Evolutionary conservation across 2,888 invertebrate species (phyloP), one percentile per base, ranked within the genome.

Genomic region (Megamerina dolium): DNA sequence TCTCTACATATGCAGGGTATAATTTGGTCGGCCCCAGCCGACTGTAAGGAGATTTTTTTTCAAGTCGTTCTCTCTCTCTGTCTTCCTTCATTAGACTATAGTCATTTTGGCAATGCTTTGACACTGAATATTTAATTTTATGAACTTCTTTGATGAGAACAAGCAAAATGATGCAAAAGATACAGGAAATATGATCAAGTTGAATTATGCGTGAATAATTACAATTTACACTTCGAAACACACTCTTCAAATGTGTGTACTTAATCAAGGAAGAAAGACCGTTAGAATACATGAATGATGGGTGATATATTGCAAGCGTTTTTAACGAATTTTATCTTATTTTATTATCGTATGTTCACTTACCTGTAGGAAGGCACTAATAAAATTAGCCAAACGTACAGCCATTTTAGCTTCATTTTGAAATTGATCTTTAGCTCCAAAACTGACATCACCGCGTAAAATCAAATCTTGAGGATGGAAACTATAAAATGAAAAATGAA

Each of bases 341-440:
- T 27, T 21, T 21, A 4, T 20, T 35, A 13, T 18, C 6, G 10
- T 35, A 35, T n/a, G 12, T 26, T 38, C 31, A 44, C 46, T 64
- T 62, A 83, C 83, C 78, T 96, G 95, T 54, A 94, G 73, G 70
- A 94, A 97, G 30, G 90, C 88, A 64, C 93, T 93, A 53, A 96
- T 86, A 68, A 97, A 97, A 70, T 97, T 95, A 1, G 96, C 89
- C 39, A 96, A 74, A 36, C 96, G 80, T n/a, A 94, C 78, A 3
- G 96, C 97, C 85, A 93, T 93, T 69, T 92, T 87, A 1, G 95
- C 96, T 74, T 97, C 93, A 62, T 93, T 93, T 63, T 88, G 85
- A 61, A 92, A 91, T 68, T 90, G 93, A 49, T 87, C 83, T 56
- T 90, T 83, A 0, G 87, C 86, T 0, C 93, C 94, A 63, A 74